These are phyloP conservation scores for Timandra comae DNA, from an alignment of 2,888 invertebrate species.

Conservation along the genomic window DNA sequence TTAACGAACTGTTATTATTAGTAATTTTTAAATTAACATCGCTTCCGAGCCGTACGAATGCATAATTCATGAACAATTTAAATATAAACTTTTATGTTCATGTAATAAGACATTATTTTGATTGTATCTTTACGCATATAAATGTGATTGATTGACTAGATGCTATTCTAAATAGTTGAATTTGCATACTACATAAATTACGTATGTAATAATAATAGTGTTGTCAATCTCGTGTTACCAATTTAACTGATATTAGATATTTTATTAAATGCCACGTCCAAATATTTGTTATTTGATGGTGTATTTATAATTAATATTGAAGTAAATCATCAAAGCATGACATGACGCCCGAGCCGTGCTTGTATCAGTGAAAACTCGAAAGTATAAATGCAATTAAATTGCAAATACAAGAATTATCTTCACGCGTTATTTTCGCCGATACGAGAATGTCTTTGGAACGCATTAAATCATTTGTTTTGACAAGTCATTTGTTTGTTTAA, in stretches of 20 bases:
- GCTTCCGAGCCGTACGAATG: no score
- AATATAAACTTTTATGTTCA: no score
- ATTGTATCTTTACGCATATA: no score
- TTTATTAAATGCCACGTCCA: neutral
- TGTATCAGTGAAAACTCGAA: conserved; percentile 34
- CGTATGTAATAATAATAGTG: no score
- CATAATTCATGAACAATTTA: no score
- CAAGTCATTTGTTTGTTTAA: conserved; percentile 2
- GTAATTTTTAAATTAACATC: no score
- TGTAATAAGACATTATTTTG: no score
- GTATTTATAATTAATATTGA: conserved; percentile 8
- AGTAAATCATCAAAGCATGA: conserved; percentile 22
- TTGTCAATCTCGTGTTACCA: neutral
- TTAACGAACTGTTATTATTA: no score
- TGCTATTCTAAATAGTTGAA: no score
- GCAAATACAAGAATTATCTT: conserved; percentile 28
- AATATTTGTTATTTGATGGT: conserved; percentile 1
- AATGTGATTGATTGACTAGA: no score
- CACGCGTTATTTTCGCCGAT: conserved; percentile 28
- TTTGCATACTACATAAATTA: no score
- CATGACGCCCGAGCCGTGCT: conserved; percentile 22
- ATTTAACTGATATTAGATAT: neutral
- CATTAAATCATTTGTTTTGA: conserved; percentile 9
- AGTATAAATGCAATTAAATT: conserved; percentile 29
- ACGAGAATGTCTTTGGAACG: conserved; percentile 22